Conservation (phyloP, 2,797 vertebrate genomes). For the Lithobates sylvaticus region DNA sequence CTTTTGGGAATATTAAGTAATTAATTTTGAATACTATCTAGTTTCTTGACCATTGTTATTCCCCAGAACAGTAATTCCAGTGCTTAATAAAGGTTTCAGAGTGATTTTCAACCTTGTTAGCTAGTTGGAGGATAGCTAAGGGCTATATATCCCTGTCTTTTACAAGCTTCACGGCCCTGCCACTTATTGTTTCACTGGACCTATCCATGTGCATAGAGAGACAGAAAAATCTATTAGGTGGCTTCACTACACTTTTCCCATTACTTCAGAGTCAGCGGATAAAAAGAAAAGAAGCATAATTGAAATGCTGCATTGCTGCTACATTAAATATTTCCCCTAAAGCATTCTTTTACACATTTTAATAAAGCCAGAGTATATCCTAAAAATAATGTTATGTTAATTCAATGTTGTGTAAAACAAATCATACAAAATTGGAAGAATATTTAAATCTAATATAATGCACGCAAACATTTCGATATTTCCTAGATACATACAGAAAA, state of each 20-base stretch:
- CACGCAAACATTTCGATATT: neutral
- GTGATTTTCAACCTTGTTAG: slow-evolving; percentile 10
- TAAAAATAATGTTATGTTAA: neutral
- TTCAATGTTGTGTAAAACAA: neutral
- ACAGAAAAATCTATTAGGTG: slow-evolving; percentile 9
- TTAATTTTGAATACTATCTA: neutral
- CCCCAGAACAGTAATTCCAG: neutral
- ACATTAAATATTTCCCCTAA: slow-evolving; percentile 1
- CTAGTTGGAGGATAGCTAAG: neutral
- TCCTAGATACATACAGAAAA: neutral
- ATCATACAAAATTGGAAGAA: neutral
- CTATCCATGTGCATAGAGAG: neutral
- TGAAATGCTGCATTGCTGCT: neutral
- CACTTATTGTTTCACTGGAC: neutral
- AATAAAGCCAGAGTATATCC: neutral
- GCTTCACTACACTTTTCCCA: neutral
- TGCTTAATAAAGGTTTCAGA: neutral
- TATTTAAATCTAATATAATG: neutral
- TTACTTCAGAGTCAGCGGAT: neutral
- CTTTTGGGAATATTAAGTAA: neutral
- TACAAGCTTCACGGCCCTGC: neutral
- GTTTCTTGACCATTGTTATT: neutral
- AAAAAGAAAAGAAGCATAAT: too few relatives aligned
- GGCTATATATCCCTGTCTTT: slow-evolving; percentile 9
- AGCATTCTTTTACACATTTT: neutral